Base-by-base conservation (phyloP, 2,113 vertebrate species). In the Actinemys pallida region DNA sequence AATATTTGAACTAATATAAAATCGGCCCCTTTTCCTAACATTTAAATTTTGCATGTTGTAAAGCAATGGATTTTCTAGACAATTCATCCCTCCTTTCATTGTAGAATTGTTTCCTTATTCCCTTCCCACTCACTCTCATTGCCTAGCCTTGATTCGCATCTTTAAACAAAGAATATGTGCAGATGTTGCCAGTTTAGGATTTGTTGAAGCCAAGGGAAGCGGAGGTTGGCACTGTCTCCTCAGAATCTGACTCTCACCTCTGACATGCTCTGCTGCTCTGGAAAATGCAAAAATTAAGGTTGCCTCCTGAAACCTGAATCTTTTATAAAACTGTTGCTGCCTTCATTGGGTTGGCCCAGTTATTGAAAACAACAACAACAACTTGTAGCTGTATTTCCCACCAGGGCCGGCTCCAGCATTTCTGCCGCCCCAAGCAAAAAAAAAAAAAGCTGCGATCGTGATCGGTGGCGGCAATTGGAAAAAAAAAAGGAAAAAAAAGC, bases 291-390 rank as follows among this genome's bases (percentile, higher is more conserved):
- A 57, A 59, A 2, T 3, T 50, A 42, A 65, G 79, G 56, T 29
- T 0, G 0, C 62, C 49, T 29, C 12, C 27, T 53, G 84, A 47
- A 89, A 91, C 84, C 82, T 29, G 10, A 42, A 56, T 11, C 65
- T 90, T 92, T 50, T 83, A 95, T 92, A 79, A 91, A 85, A 92
- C 84, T 79, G 42, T 39, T 52, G 5, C 47, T 80, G 54, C 79
- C 62, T 89, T 65, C 69, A 49, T 87, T 87, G 13, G 17, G 6
- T 3, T 16, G 85, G 79, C n/a, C 80, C 80, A 14, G 79, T 92
- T 93, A 87, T 92, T 90, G 78, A 96, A 86, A 59, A 95, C 75
- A 95, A 79, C 69, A 96, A 45, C 39, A 42, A 42, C 39, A 42
- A 42, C 86, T 87, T 76, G 52, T 22, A 69, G 57, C 82, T 53